Conservation (phyloP, 1,140 invertebrate genomes). For the Trichogramma pretiosum region DNA sequence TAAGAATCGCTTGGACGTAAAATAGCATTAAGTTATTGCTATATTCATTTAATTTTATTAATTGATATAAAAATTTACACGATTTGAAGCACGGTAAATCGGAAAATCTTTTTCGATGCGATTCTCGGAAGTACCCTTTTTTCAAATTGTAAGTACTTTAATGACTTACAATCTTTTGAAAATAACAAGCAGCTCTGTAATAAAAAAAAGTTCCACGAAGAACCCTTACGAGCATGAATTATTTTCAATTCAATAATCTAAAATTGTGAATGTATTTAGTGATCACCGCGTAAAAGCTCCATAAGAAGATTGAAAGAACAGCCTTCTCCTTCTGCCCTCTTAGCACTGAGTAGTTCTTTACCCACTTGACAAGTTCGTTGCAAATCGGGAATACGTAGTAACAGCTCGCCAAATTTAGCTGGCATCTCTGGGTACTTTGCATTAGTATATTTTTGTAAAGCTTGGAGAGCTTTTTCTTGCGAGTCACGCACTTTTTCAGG, state of each 20-base stretch:
- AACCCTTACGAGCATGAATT: not conserved
- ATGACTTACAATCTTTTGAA: not conserved
- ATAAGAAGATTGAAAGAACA: conserved; percentile 89
- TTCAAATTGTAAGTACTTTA: not conserved
- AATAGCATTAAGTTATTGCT: too few relatives aligned
- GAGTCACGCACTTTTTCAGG: conserved; percentile 83
- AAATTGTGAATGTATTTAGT: conserved; percentile 41
- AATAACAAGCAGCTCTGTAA: not conserved
- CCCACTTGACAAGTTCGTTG: conserved; percentile 90
- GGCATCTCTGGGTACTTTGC: conserved; percentile 85
- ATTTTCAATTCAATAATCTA: not conserved
- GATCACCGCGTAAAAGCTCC: conserved; percentile 87
- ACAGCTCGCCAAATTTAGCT: conserved; percentile 88
- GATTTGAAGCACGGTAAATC: conserved; percentile 11
- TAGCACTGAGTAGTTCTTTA: conserved; percentile 82
- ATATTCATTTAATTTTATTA: too few relatives aligned
- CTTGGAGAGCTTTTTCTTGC: conserved; percentile 88
- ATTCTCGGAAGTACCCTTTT: conserved; percentile 12
- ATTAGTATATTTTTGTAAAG: conserved; percentile 83
- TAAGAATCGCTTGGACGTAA: too few relatives aligned
- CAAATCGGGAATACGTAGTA: conserved; percentile 86
- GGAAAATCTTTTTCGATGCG: conserved; percentile 16
- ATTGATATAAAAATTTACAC: too few relatives aligned
- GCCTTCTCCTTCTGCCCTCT: conserved; percentile 77
- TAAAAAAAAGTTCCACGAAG: not conserved